These are phyloP conservation scores for Dipodomys spectabilis DNA, from an alignment of 2,113 vertebrate species.

Conservation along the genomic window DNA sequence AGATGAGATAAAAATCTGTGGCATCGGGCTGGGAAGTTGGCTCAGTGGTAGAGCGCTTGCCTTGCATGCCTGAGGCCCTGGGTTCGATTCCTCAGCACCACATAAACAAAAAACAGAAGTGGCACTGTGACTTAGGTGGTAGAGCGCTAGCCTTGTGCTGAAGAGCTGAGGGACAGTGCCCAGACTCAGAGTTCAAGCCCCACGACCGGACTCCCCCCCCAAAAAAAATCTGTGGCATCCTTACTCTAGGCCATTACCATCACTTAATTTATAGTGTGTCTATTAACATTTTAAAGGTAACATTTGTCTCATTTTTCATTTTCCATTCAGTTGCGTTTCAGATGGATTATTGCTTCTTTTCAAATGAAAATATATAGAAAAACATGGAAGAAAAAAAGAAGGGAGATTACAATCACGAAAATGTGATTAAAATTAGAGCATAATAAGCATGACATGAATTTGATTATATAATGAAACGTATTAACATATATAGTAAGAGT, in stretches of 20 bases:
- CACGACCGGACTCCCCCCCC: too few species aligned
- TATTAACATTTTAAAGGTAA: constrained; percentile 63
- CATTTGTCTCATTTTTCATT: constrained; percentile 41
- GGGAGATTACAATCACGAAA: constrained; percentile 8
- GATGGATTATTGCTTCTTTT: constrained; percentile 61
- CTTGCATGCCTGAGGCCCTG: too few species aligned
- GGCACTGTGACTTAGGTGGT: too few species aligned
- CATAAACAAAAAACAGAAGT: too few species aligned
- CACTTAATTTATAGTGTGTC: not conserved
- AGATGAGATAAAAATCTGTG: not conserved
- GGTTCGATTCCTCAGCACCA: too few species aligned
- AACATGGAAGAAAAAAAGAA: constrained; percentile 1
- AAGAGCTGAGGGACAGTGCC: too few species aligned
- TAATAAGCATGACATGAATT: not conserved
- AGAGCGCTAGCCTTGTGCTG: too few species aligned
- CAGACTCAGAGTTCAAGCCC: too few species aligned
- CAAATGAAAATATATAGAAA: constrained; percentile 42
- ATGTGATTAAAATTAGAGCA: constrained; percentile 43
- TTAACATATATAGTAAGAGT: constrained; percentile 18
- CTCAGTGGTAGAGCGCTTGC: too few species aligned
- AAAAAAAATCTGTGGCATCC: not conserved
- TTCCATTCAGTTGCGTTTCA: constrained; percentile 48
- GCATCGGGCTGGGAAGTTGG: not conserved
- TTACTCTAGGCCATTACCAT: constrained; percentile 31
- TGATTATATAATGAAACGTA: constrained; percentile 26